A percentile compares a stretch with the other conserved stretches of the same genome.
phyloP scores from a whole-genome alignment of 2,797 vertebrate species.

The Falco naumanni region DNA sequence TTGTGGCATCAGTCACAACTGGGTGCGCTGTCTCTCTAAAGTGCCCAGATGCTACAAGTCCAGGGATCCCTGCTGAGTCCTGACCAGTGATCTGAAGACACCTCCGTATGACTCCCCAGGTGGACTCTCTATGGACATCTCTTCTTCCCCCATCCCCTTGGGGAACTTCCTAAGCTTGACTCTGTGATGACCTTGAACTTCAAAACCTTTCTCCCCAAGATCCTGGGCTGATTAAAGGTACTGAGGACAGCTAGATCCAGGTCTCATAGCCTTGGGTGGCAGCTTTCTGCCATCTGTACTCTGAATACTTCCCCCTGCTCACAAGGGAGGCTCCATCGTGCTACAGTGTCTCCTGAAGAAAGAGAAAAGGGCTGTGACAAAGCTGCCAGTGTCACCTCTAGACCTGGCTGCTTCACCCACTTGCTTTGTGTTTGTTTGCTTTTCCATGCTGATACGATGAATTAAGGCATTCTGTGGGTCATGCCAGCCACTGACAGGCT shows the following conservation, averaged over 20 bases:
- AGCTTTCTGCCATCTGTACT: not conserved
- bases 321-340: not conserved
- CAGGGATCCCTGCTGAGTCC: not conserved
- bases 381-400: not conserved
- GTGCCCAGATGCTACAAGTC: not conserved
- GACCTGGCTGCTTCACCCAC: not conserved
- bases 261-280: not conserved
- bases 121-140: not conserved
- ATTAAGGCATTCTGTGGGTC: not conserved
- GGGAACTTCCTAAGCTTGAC: not conserved
- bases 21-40: not conserved
- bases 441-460: not conserved
- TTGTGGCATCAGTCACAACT: not conserved
- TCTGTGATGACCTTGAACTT: not conserved
- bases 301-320: not conserved
- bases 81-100: not conserved
- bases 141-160: not conserved
- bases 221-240: not conserved
- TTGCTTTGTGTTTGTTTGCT: not conserved
- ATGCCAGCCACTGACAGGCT: not conserved
- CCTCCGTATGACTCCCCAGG: accelerated
- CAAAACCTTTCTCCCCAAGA: not conserved
- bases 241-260: not conserved
- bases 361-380: not conserved
- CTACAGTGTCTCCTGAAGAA: not conserved